Evolutionary conservation across 2,797 vertebrate species (phyloP).

Genomic region (Microctenopoma stevenorrisi): DNA sequence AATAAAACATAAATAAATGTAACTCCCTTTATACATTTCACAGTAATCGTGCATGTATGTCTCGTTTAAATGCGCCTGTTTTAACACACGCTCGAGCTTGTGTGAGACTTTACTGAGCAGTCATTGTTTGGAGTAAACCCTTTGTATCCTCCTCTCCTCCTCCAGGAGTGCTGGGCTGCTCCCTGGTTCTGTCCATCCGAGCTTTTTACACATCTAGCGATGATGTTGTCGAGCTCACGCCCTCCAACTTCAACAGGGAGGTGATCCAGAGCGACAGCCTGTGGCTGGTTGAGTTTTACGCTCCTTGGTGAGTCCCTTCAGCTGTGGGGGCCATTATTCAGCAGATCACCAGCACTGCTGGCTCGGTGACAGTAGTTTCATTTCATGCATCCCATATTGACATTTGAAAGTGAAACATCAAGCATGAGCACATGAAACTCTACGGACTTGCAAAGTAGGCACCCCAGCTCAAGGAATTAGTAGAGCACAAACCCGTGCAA

Average conservation of each 20-base stretch:
- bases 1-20: background rate
- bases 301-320: slow-evolving; percentile 91
- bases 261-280: slow-evolving; percentile 93
- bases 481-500: background rate
- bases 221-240: slow-evolving; percentile 92
- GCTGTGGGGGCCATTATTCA: background rate
- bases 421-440: background rate
- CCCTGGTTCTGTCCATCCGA: slow-evolving; percentile 85
- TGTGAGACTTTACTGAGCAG: background rate
- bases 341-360: background rate
- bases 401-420: background rate
- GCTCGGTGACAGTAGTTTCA: background rate
- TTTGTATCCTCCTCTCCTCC: background rate
- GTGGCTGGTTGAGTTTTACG: slow-evolving; percentile 98
- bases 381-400: background rate
- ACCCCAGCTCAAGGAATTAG: too few relatives aligned
- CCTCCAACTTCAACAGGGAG: slow-evolving; percentile 94
- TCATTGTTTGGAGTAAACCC: background rate
- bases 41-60: too few relatives aligned
- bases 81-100: background rate
- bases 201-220: slow-evolving; percentile 91
- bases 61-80: background rate
- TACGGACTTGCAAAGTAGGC: slow-evolving; percentile 18
- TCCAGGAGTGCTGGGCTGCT: slow-evolving; percentile 88
- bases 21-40: background rate